Evolutionary conservation across 1,140 invertebrate species (phyloP).

Genomic region (Physella acuta): DNA sequence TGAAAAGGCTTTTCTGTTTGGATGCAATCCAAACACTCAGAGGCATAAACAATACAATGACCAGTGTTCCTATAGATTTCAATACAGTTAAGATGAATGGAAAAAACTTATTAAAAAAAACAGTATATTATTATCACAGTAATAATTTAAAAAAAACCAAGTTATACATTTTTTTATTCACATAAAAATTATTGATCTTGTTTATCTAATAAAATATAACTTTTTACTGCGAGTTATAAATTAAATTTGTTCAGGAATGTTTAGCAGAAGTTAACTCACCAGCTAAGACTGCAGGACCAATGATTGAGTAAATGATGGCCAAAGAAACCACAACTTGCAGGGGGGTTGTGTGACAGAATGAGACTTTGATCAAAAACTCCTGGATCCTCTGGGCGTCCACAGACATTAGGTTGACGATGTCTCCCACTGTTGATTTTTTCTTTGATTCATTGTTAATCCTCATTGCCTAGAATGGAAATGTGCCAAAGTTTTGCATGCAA

Average conservation of each 20-base stretch:
- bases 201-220: too few relatives aligned
- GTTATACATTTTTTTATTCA: too few relatives aligned
- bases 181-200: too few relatives aligned
- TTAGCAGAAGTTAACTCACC: slow-evolving; percentile 39
- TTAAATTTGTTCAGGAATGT: too few relatives aligned
- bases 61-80: slow-evolving; percentile 45
- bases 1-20: slow-evolving; percentile 66
- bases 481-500: too few relatives aligned
- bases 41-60: slow-evolving; percentile 56
- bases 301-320: slow-evolving; percentile 62
- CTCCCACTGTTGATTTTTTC: slow-evolving; percentile 19
- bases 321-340: slow-evolving; percentile 10
- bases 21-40: slow-evolving; percentile 84
- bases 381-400: slow-evolving; percentile 30
- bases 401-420: slow-evolving; percentile 26
- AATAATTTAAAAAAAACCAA: too few relatives aligned
- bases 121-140: too few relatives aligned
- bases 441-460: slow-evolving; percentile 25
- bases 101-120: too few relatives aligned
- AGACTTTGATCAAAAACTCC: slow-evolving; percentile 25
- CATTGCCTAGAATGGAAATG: slow-evolving; percentile 16
- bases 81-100: too few relatives aligned
- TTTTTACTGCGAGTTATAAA: too few relatives aligned
- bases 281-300: slow-evolving; percentile 59
- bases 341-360: slow-evolving; percentile 18